Conservation (phyloP, 2,888 invertebrate species). For the Acronicta psi region DNA sequence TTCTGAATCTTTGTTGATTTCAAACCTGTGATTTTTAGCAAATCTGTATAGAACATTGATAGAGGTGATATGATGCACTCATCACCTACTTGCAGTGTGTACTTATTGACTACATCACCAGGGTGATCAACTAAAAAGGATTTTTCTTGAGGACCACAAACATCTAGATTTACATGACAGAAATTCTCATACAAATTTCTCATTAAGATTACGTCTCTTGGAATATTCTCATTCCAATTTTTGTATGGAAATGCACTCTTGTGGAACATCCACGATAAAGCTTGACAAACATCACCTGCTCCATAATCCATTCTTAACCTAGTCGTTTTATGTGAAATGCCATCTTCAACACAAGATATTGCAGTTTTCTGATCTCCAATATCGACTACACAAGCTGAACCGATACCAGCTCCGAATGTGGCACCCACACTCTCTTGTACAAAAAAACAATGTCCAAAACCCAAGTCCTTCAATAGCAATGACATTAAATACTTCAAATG, state of each 20-base stretch:
- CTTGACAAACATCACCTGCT: conserved; percentile 96
- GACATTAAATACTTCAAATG: conserved; percentile 96
- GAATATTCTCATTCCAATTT: conserved; percentile 92
- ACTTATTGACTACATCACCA: conserved; percentile 91
- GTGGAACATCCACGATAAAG: conserved; percentile 95
- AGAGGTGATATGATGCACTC: conserved; percentile 97
- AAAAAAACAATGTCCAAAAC: conserved; percentile 95
- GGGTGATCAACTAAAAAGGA: conserved; percentile 93
- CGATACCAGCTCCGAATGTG: conserved; percentile 86
- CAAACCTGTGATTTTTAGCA: conserved; percentile 94
- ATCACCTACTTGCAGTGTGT: conserved; percentile 95
- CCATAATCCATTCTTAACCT: conserved; percentile 96
- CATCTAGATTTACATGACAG: conserved; percentile 97
- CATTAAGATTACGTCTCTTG: conserved; percentile 94
- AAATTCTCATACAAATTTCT: conserved; percentile 96
- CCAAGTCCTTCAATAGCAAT: conserved; percentile 93
- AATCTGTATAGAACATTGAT: conserved; percentile 95
- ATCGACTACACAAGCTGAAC: conserved; percentile 97
- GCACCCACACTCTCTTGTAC: conserved; percentile 91
- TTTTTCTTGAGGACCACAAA: conserved; percentile 96
- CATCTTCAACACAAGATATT: conserved; percentile 98
- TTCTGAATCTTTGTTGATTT: conserved; percentile 93
- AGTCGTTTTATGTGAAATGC: conserved; percentile 96
- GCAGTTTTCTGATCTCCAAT: conserved; percentile 98
- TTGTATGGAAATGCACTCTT: conserved; percentile 97